Base-by-base conservation (phyloP, 2,888 invertebrate species). In the Imbricaverruca yamaguchii region DNA sequence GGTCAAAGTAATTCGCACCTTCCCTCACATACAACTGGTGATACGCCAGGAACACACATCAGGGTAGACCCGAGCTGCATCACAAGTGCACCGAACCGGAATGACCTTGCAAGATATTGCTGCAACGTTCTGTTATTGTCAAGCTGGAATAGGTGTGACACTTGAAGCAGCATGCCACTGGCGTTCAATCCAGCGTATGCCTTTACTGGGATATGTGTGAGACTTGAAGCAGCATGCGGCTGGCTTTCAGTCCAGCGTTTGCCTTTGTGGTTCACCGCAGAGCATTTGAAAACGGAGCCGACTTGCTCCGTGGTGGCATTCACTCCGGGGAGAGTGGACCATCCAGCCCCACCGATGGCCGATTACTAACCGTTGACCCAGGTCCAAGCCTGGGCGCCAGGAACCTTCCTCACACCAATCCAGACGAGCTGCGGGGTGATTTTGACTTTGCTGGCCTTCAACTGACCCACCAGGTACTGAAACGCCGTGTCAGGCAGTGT, bases 331-430 rank as follows among this genome's bases (percentile, higher is more conserved):
- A 39, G 39, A 4, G 39, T 39, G 39, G 39, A 39, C 39, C 4
- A 39, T 39, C 39, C 39, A 39, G 39, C 39, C 39, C 39, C 39
- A 4, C 80, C 9, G n/a, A 11, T 15, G 10, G 79, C 18, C 3
- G n/a, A 9, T 11, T 10, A 69, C 82, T 63, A 55, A 83, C 83
- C 83, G 55, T 82, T 81, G 2, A 82, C 80, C 83, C 83, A 83
- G 18, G 80, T 80, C 83, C 83, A 83, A 15, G 81, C 81, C 0
- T 82, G 65, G 0, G 82, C 82, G 21, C 61, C 57, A 0, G 83
- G 82, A 10, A 82, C 83, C 55, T 82, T 83, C 80, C 82, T 81
- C 15, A 82, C 82, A 1, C 83, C 83, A 21, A 83, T 82, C 83
- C 83, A 83, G 4, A 83, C 55, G 7, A 83, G 80, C 15, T 82